Evolutionary conservation across 2,113 vertebrate genomes (phyloP).

Genomic region (Mellivora capensis): DNA sequence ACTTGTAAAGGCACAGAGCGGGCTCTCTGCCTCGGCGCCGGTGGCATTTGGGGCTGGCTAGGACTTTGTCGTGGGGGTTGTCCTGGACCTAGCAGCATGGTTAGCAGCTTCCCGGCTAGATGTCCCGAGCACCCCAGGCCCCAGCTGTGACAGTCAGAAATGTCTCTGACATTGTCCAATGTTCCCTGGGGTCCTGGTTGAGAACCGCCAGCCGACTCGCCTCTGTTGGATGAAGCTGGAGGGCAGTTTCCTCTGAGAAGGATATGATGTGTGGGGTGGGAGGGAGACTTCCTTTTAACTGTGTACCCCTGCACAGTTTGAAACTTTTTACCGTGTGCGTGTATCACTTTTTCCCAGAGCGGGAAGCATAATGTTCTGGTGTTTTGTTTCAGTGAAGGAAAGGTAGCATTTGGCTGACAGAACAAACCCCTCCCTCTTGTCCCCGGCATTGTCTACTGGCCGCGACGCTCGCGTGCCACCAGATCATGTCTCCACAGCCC

Average conservation of each 20-base stretch:
- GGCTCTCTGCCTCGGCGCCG: neutral
- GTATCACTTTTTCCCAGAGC: neutral
- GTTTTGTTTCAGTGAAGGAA: neutral
- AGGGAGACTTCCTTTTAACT: neutral
- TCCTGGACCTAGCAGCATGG: neutral
- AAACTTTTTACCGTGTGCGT: neutral
- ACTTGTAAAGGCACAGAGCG: neutral
- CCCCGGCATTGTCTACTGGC: neutral
- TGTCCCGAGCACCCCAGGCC: neutral
- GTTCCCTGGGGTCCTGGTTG: neutral
- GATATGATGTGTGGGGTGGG: too few relatives aligned
- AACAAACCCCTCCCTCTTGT: neutral
- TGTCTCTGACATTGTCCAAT: neutral
- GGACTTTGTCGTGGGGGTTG: too few relatives aligned
- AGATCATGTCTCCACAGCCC: neutral
- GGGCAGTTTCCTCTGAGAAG: neutral
- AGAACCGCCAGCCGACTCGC: neutral
- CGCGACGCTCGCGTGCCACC: neutral
- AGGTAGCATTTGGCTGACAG: neutral
- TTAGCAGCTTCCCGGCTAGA: neutral
- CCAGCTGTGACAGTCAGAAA: neutral
- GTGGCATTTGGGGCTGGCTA: neutral
- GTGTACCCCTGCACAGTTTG: neutral
- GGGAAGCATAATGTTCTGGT: neutral
- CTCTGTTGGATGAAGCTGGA: neutral